Evolutionary conservation across 1,140 invertebrate species (phyloP).

Genomic region (Musca vetustissima): DNA sequence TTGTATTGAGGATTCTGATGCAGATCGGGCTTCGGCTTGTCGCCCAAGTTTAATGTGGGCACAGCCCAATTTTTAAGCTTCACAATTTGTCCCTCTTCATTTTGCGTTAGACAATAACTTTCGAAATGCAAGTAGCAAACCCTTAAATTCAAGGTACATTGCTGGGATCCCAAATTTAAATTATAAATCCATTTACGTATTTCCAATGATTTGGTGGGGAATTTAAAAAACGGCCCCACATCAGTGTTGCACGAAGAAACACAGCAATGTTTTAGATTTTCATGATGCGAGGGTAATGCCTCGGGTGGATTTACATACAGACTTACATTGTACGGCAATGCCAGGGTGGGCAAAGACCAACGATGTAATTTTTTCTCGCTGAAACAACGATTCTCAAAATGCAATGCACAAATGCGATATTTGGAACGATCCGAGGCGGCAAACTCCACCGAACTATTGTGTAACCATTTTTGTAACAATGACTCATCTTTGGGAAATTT

Average conservation of each 20-base stretch:
- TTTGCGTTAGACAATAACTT: not conserved
- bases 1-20: constrained; percentile 28
- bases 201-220: not conserved
- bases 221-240: not conserved
- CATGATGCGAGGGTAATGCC: constrained; percentile 39
- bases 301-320: constrained; percentile 26
- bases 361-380: constrained; percentile 30
- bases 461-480: constrained; percentile 24
- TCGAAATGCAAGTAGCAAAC: constrained; percentile 17
- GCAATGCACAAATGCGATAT: constrained; percentile 25
- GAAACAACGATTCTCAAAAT: constrained; percentile 28
- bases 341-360: constrained; percentile 50
- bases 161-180: not conserved
- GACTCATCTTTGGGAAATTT: constrained; percentile 23
- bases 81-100: not conserved
- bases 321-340: constrained; percentile 29
- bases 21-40: constrained; percentile 30
- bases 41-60: constrained; percentile 33
- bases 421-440: not conserved
- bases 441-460: constrained; percentile 19
- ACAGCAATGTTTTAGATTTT: constrained; percentile 17
- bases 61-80: constrained; percentile 6
- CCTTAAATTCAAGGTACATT: constrained; percentile 9
- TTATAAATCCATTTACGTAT: constrained; percentile 9
- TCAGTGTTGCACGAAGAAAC: not conserved